Base-by-base conservation (phyloP, 1,140 invertebrate genomes). In the Mercenaria mercenaria region DNA sequence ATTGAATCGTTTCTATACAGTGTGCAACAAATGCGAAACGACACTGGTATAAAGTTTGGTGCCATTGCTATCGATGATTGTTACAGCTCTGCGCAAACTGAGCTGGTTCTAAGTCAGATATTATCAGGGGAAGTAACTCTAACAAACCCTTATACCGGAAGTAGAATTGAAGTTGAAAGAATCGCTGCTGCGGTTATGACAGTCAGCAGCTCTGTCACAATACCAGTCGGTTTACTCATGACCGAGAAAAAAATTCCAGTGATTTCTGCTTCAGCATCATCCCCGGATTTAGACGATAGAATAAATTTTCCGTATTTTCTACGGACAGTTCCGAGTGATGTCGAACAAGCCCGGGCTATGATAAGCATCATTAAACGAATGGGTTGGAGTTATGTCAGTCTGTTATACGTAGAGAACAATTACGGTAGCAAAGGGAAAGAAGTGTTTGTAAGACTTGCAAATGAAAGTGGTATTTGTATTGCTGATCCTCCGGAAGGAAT, bases 311-410 rank as follows among this genome's bases (percentile, higher is more conserved):
- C 94, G 0, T 95, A 93, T 64, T 95, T 95, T 77, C 81, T 94
- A 15, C 89, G 95, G 18, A 94, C 94, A 8, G 94, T 95, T 39
- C 94, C 95, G 13, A 94, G 94, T 90, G 95, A 95, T 80, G 90
- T 92, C 1, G 91, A 93, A 93, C 97, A 98, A 95, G 97, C 97
- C 0, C 96, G 97, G 89, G 97, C 97, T 0, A 97, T 98, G 96
- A 97, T 97, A 10, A 97, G 97, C 93, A 97, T 98, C 72, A 96
- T 97, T 29, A 96, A 91, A 50, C 26, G 61, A 92, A 97, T 94
- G 88, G 91, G 86, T 0, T 95, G 94, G 94, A 52, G 93, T 20
- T 95, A 93, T 39, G 92, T 95, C 8, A 94, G 93, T 1, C 37
- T 95, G 1, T 59, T 95, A 23, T 94, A 95, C 82, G 93, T 94